Evolutionary conservation across 2,113 vertebrate species (phyloP).

Genomic region (Coptodon bakossiorum): DNA sequence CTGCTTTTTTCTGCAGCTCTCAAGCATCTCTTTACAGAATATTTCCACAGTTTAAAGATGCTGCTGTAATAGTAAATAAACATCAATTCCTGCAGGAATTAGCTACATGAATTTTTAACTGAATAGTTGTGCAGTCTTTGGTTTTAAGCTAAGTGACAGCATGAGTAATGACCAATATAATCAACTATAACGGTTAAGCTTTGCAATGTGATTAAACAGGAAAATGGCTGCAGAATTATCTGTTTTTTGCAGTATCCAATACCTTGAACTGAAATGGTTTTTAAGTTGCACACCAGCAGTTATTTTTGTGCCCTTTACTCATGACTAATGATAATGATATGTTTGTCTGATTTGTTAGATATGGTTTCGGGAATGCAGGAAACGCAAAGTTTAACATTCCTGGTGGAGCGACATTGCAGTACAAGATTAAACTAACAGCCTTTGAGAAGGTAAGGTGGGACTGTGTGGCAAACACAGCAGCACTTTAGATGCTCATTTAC

Average conservation of each 20-base stretch:
- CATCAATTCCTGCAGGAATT: background rate
- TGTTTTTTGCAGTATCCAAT: background rate
- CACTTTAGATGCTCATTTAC: background rate
- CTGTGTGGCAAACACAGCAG: background rate
- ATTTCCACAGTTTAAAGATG: background rate
- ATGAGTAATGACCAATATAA: background rate
- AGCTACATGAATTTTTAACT: background rate
- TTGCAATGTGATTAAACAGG: background rate
- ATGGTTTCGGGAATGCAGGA: slow-evolving; percentile 84
- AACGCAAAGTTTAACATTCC: slow-evolving; percentile 84
- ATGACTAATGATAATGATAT: background rate
- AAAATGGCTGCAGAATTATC: background rate
- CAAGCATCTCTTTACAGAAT: background rate
- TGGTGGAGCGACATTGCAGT: slow-evolving; percentile 79
- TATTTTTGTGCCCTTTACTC: background rate
- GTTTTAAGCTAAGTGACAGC: background rate
- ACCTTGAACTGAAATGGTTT: background rate
- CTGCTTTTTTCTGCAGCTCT: background rate
- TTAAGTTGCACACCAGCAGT: background rate
- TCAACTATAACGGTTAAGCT: background rate
- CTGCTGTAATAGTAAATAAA: background rate
- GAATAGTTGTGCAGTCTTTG: background rate
- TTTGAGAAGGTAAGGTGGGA: slow-evolving; percentile 87
- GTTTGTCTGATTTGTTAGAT: slow-evolving; percentile 65
- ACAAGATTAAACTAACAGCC: slow-evolving; percentile 83